Conservation (phyloP, 2,113 vertebrate genomes). For the Stictonetta naevosa region DNA sequence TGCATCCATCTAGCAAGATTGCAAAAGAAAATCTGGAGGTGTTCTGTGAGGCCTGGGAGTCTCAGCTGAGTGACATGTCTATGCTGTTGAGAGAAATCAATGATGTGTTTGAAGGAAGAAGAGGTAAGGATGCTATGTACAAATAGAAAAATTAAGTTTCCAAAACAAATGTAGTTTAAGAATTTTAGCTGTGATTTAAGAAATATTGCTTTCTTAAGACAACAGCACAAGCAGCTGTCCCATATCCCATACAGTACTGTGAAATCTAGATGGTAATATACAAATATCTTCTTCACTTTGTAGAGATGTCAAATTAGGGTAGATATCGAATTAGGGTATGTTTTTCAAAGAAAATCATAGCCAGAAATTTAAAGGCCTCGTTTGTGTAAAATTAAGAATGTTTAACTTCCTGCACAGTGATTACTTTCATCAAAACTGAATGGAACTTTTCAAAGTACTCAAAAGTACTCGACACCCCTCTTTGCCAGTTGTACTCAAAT, state of each 20-base stretch:
- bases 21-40: constrained; percentile 99
- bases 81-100: constrained; percentile 91
- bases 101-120: constrained; percentile 92
- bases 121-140: constrained; percentile 83
- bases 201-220: not conserved
- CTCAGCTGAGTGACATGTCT: constrained; percentile 94
- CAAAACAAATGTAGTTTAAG: not conserved
- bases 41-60: constrained; percentile 99
- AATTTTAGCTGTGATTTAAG: not conserved
- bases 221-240: not conserved
- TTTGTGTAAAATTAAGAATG: not conserved
- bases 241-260: not conserved
- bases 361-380: not conserved
- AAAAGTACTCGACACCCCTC: not conserved
- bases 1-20: constrained; percentile 98
- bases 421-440: not conserved
- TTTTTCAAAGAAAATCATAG: not conserved
- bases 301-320: not conserved
- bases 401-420: not conserved
- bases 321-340: not conserved
- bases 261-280: not conserved
- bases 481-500: not conserved
- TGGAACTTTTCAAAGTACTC: not conserved
- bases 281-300: not conserved
- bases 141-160: not conserved